phyloP scores from a whole-genome alignment of 2,888 invertebrate genomes.

The Rapana venosa region DNA sequence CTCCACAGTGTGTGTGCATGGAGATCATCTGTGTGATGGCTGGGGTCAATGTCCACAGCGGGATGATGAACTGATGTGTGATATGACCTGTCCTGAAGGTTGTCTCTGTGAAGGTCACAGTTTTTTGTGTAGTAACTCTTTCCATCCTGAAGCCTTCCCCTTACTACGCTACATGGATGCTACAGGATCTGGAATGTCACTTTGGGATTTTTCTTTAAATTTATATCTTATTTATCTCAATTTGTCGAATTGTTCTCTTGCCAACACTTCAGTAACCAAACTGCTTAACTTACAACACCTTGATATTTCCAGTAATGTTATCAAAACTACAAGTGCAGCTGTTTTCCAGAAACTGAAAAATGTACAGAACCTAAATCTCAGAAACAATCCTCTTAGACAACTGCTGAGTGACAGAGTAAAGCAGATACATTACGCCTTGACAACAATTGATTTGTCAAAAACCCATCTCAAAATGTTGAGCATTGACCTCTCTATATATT shows the following conservation, averaged over 20 bases:
- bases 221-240: neutral
- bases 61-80: slow-evolving; percentile 9
- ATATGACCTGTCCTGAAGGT: slow-evolving; percentile 8
- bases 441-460: neutral
- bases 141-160: neutral
- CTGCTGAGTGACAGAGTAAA: neutral
- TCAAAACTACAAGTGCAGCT: neutral
- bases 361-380: neutral
- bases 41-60: slow-evolving; percentile 13
- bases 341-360: neutral
- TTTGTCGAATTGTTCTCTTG: neutral
- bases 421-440: neutral
- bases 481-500: neutral
- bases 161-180: neutral
- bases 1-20: neutral
- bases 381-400: neutral
- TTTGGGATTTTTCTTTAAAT: neutral
- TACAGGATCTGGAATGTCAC: neutral
- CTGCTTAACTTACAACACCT: neutral
- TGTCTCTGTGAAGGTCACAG: neutral
- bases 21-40: slow-evolving; percentile 29
- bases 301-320: neutral
- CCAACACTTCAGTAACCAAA: neutral
- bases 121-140: neutral
- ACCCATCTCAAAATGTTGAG: neutral